Percentiles rank a stretch among this genome's conserved stretches.
Conservation (phyloP, 2,113 vertebrate species). For the Perccottus glenii region DNA sequence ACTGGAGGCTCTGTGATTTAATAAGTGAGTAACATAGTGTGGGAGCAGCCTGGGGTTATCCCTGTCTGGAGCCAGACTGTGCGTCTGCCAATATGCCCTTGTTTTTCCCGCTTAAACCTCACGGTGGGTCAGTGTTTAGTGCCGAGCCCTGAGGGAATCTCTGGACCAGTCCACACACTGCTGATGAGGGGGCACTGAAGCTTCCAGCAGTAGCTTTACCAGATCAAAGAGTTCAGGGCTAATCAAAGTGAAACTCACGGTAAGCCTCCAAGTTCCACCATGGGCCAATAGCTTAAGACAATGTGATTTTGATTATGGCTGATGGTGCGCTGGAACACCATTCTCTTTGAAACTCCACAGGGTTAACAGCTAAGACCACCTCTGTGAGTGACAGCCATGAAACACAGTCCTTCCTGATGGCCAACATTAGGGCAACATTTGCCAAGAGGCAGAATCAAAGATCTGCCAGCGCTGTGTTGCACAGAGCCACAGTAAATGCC, state of each 20-base stretch:
- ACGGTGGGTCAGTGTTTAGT: slow-evolving; percentile 45
- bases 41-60: slow-evolving; percentile 66
- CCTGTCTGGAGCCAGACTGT: slow-evolving; percentile 65
- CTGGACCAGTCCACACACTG: slow-evolving; percentile 49
- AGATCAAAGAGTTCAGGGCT: slow-evolving; percentile 60
- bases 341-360: slow-evolving; percentile 45
- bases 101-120: slow-evolving; percentile 27
- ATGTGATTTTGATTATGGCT: slow-evolving; percentile 64
- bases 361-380: slow-evolving; percentile 51
- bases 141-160: slow-evolving; percentile 48
- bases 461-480: slow-evolving; percentile 12
- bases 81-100: slow-evolving; percentile 49
- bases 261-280: slow-evolving; percentile 44
- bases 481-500: slow-evolving; percentile 15
- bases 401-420: slow-evolving; percentile 32
- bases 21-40: slow-evolving; percentile 48
- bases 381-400: slow-evolving; percentile 59
- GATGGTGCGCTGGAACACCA: slow-evolving; percentile 46
- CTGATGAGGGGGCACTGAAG: slow-evolving; percentile 55
- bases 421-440: slow-evolving; percentile 46
- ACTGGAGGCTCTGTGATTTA: slow-evolving; percentile 58
- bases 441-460: slow-evolving; percentile 48
- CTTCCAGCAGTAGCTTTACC: slow-evolving; percentile 41
- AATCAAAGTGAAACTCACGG: slow-evolving; percentile 59
- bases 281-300: slow-evolving; percentile 36